These are phyloP conservation scores for Drosophila rufa DNA, from an alignment of 1,140 invertebrate genomes.

Conservation along the genomic window DNA sequence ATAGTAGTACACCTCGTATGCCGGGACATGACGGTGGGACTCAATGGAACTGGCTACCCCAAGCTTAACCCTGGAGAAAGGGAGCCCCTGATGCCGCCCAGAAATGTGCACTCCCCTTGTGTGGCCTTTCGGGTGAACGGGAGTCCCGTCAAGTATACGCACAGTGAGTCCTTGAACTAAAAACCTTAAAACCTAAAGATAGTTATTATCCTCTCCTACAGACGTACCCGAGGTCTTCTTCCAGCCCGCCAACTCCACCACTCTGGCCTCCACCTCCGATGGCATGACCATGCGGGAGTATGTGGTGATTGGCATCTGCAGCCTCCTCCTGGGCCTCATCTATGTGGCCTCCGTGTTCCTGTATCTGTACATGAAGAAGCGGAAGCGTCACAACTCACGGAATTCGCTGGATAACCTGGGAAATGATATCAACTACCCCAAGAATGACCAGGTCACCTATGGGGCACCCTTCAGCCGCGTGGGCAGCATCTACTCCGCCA, in stretches of 20 bases:
- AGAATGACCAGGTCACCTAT: conserved; percentile 84
- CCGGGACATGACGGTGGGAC: conserved; percentile 88
- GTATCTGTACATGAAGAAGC: conserved; percentile 90
- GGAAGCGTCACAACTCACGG: conserved; percentile 78
- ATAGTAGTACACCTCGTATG: conserved; percentile 92
- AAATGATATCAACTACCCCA: conserved; percentile 80
- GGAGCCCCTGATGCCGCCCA: conserved; percentile 66
- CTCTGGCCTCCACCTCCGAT: conserved; percentile 83
- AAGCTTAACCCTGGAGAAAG: conserved; percentile 31
- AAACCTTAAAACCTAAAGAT: background rate
- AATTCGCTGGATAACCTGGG: conserved; percentile 69
- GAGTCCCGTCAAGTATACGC: conserved; percentile 88
- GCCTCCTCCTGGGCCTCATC: conserved; percentile 91
- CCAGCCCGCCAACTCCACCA: conserved; percentile 88
- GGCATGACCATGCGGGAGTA: conserved; percentile 90
- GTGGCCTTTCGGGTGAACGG: conserved; percentile 94
- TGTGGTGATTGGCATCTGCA: conserved; percentile 92
- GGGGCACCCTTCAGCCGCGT: conserved; percentile 71
- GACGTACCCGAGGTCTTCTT: conserved; percentile 93
- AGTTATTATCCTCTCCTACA: conserved; percentile 71
- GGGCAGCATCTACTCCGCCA: conserved; percentile 77
- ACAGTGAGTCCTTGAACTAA: conserved; percentile 87
- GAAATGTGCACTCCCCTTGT: conserved; percentile 91
- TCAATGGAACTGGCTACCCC: conserved; percentile 80
- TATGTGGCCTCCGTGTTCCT: conserved; percentile 93